phyloP scores from a whole-genome alignment of 2,888 invertebrate genomes.

The Macroteleia sp. region DNA sequence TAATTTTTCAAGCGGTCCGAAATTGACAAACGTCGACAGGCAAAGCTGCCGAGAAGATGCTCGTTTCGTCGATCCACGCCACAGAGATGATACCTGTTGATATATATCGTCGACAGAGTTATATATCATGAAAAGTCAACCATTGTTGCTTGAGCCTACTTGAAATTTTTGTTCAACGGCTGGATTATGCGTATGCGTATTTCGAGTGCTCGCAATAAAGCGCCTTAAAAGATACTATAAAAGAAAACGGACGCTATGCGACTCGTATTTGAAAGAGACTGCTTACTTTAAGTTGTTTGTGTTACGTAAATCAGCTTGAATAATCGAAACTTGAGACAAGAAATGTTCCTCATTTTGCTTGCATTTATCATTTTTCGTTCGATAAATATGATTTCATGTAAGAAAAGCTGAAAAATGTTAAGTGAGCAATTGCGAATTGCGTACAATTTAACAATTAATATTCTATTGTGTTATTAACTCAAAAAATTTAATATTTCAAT shows the following conservation, averaged over 20 bases:
- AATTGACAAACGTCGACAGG: conserved; percentile 64
- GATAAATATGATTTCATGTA: no score
- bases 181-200: conserved; percentile 35
- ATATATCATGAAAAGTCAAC: conserved; percentile 52
- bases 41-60: conserved; percentile 54
- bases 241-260: not conserved
- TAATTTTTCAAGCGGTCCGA: conserved; percentile 61
- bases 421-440: no score
- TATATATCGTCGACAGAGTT: conserved; percentile 52
- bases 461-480: no score
- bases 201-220: conserved; percentile 26
- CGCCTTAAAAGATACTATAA: not conserved
- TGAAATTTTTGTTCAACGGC: conserved; percentile 22
- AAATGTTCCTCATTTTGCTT: no score
- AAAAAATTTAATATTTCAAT: no score
- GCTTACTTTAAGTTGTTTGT: conserved; percentile 25
- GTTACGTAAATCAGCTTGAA: conserved; percentile 23
- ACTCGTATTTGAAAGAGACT: conserved; percentile 21
- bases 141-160: conserved; percentile 51
- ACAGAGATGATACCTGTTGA: conserved; percentile 67
- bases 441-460: no score
- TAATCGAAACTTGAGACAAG: no score
- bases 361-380: no score
- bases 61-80: conserved; percentile 61
- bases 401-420: no score